A percentile compares a stretch with the other conserved stretches of the same genome.
phyloP scores from a whole-genome alignment of 1,140 invertebrate species.

The Babylonia areolata region DNA sequence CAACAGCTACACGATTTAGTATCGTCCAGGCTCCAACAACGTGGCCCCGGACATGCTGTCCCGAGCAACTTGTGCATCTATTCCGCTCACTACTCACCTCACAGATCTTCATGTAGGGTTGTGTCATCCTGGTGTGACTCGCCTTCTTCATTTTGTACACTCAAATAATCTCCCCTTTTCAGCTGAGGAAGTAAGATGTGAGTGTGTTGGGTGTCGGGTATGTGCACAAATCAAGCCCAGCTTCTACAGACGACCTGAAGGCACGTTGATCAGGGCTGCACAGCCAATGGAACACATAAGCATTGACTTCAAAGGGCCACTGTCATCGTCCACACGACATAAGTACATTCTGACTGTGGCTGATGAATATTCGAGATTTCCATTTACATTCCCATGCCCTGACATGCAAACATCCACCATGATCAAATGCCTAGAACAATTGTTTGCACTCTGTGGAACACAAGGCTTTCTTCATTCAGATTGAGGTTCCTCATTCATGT shows the following conservation, averaged over 20 bases:
- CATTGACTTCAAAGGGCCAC: conserved; percentile 66
- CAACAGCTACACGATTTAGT: too few relatives aligned
- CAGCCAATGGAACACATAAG: conserved; percentile 57
- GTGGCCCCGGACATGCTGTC: too few relatives aligned
- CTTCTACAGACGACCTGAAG: conserved; percentile 38
- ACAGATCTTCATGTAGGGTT: conserved; percentile 20
- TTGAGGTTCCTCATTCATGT: conserved; percentile 22
- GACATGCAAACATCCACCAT: conserved; percentile 53
- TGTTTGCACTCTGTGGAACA: too few relatives aligned
- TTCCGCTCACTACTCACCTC: too few relatives aligned
- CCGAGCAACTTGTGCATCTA: too few relatives aligned
- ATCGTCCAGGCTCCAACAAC: too few relatives aligned
- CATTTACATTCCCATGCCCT: conserved; percentile 59
- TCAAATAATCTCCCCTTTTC: conserved; percentile 55
- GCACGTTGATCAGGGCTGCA: conserved; percentile 57
- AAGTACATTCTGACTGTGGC: conserved; percentile 60
- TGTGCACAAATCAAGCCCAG: conserved; percentile 54
- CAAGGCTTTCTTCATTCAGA: too few relatives aligned
- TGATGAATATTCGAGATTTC: conserved; percentile 70
- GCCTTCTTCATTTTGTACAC: conserved; percentile 51
- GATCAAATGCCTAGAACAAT: conserved; percentile 47
- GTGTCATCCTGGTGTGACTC: conserved; percentile 59
- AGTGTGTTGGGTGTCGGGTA: conserved; percentile 17
- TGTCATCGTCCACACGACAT: conserved; percentile 57
- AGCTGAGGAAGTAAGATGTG: conserved; percentile 47